Conservation (phyloP, 2,797 vertebrate species). For the Spinus pinus region DNA sequence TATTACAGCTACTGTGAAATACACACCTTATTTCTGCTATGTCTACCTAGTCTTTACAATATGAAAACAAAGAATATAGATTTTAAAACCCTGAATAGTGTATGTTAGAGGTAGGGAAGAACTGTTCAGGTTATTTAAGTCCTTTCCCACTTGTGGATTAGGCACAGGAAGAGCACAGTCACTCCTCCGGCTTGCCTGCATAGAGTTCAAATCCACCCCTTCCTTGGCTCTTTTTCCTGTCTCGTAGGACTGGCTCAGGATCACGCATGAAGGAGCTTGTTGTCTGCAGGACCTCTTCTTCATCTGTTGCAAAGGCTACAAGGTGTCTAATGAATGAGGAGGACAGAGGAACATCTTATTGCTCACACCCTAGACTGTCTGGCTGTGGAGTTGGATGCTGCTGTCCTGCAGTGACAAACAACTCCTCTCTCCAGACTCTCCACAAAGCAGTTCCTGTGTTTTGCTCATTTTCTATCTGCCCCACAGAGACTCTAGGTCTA, state of each 20-base stretch:
- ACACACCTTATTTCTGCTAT: neutral
- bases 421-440: neutral
- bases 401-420: neutral
- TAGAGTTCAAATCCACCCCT: neutral
- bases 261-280: neutral
- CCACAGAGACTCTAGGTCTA: neutral
- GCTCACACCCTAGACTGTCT: neutral
- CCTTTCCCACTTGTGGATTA: neutral
- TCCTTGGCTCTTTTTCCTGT: neutral
- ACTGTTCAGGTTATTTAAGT: neutral
- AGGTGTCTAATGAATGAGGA: neutral
- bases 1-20: neutral
- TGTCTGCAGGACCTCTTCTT: neutral
- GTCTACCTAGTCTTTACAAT: neutral
- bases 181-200: rapidly evolving
- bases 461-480: neutral
- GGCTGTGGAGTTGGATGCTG: neutral
- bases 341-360: neutral
- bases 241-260: neutral
- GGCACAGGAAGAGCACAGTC: neutral
- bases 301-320: neutral
- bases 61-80: neutral
- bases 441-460: neutral
- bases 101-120: neutral
- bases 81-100: neutral